A percentile compares a stretch with the other conserved stretches of the same genome.
These are phyloP conservation scores for Lagopus muta DNA, from an alignment of 2,113 vertebrate genomes.

Conservation along the genomic window DNA sequence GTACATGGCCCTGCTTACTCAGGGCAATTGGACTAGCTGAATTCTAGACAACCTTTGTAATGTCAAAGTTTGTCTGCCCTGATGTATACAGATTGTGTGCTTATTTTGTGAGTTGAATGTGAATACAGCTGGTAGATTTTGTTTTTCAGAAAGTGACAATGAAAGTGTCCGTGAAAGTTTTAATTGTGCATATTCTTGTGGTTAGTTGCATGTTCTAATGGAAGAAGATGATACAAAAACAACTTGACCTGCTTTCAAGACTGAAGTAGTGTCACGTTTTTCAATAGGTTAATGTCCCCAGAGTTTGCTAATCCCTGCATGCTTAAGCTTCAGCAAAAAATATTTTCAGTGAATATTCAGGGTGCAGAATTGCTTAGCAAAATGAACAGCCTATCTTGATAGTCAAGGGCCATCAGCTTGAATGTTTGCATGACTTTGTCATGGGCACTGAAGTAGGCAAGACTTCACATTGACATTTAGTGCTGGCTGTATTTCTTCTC, in stretches of 20 bases:
- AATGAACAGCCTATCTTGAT: background rate
- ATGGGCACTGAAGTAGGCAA: background rate
- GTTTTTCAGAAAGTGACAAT: background rate
- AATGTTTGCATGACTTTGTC: background rate
- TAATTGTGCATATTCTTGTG: background rate
- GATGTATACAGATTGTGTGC: background rate
- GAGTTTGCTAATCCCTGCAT: background rate
- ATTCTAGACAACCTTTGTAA: background rate
- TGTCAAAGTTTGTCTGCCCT: background rate
- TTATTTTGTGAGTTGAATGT: background rate
- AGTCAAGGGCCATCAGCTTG: background rate
- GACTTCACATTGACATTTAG: background rate
- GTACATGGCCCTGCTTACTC: background rate
- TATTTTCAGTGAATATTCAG: background rate
- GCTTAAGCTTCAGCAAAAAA: background rate
- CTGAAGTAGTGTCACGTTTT: background rate
- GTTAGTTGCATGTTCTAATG: background rate
- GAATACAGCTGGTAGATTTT: background rate
- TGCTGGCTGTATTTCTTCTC: background rate
- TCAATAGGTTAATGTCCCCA: background rate
- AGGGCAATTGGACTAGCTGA: background rate
- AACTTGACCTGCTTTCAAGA: background rate
- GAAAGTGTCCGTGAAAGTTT: background rate
- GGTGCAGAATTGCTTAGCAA: background rate
- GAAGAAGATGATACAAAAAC: background rate